Base-by-base conservation (phyloP, 2,113 vertebrate genomes). In the Elanoides forficatus region DNA sequence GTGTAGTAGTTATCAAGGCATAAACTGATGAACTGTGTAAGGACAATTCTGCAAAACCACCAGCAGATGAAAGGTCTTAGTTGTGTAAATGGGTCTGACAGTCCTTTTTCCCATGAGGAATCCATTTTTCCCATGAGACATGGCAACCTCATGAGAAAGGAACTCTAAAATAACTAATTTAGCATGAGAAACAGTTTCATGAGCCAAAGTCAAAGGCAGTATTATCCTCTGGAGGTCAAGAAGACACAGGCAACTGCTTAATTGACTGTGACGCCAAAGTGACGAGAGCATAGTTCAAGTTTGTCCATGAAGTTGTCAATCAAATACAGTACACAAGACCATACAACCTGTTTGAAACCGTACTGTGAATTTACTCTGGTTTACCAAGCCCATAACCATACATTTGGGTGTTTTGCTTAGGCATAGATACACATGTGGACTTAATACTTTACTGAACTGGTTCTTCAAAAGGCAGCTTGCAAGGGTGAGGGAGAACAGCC, bases 251-350 rank as follows among this genome's bases (percentile, higher is more conserved):
- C 13, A 38, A 23, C 9, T 53, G 34, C 19, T 79, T 32, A 30
- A 62, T 25, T 68, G 11, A 5, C 16, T 68, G 5, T 70, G 59
- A 40, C 0, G 0, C 11, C 26, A 15, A 13, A 4, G 0, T 5
- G 30, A 58, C 0, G 0, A 47, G 74, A 62, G 19, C 1, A 0
- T 14, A 18, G 13, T 36, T 92, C 16, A 25, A 3, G 48, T 65
- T 65, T 15, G 53, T 56, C 16, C 4, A 0, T 36, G 8, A 52
- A 4, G 1, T 4, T 63, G 42, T 25, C 0, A 0, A 3, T 73
- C 4, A 3, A 10, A 9, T 19, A 19, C 7, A 27, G 16, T 47
- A 58, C 25, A 6, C 4, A 17, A 29, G 10, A 42, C 23, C 9
- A 10, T 23, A 22, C n/a, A 43, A 7, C 4, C 15, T 48, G 3